Evolutionary conservation across 2,113 vertebrate species (phyloP).

Genomic region (Lipophrys pholis): DNA sequence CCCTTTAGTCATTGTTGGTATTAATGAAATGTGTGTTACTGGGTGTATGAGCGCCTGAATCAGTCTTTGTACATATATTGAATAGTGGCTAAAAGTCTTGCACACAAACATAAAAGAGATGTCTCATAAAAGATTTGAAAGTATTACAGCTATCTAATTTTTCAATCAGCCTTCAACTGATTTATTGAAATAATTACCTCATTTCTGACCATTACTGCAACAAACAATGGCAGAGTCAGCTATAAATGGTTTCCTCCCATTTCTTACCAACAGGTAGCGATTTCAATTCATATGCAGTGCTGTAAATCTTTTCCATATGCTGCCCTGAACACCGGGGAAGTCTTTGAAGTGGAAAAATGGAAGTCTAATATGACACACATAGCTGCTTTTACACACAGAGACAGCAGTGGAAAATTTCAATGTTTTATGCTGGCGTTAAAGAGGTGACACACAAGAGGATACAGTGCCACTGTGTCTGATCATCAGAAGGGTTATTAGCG

Average conservation of each 20-base stretch:
- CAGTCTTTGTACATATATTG: background rate
- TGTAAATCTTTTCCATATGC: background rate
- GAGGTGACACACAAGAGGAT: background rate
- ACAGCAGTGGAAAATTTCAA: slow-evolving; percentile 10
- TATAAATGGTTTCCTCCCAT: background rate
- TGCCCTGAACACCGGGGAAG: background rate
- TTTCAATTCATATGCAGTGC: background rate
- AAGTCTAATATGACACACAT: background rate
- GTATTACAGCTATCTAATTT: background rate
- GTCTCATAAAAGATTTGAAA: background rate
- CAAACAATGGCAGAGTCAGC: background rate
- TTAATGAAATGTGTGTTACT: background rate
- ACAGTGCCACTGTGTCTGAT: slow-evolving; percentile 4
- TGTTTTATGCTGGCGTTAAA: background rate
- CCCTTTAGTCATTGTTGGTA: background rate
- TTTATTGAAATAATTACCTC: background rate
- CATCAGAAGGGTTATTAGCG: slow-evolving; percentile 4
- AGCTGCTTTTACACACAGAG: background rate
- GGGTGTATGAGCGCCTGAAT: background rate
- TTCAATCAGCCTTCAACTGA: background rate
- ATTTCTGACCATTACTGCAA: background rate
- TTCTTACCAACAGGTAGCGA: background rate
- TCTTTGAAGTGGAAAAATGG: background rate
- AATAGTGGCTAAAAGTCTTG: background rate
- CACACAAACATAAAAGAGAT: background rate